phyloP scores from a whole-genome alignment of 2,797 vertebrate species.

The Sebastes diploproa region DNA sequence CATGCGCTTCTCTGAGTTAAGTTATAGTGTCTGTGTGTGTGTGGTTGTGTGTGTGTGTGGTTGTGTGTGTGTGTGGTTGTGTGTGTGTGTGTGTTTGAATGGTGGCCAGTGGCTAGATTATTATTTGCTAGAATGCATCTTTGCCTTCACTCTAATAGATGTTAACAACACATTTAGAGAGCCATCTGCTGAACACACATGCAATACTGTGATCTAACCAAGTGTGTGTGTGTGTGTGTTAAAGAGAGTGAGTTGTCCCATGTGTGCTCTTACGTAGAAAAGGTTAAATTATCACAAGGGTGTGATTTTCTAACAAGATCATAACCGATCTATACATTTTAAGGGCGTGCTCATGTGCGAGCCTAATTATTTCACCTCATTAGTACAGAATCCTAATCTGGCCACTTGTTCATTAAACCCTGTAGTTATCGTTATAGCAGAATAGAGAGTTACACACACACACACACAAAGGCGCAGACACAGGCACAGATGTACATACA shows the following conservation, averaged over 20 bases:
- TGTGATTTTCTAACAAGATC: constrained; percentile 3
- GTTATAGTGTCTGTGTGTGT: constrained; percentile 4
- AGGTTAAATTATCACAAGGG: constrained; percentile 11
- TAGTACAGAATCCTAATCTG: constrained; percentile 1
- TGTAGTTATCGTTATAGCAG: constrained; percentile 28
- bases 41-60: background rate
- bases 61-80: background rate
- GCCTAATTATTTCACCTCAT: constrained; percentile 30
- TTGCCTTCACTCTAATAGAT: constrained; percentile 34
- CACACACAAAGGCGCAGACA: constrained; percentile 7
- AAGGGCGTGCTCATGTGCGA: background rate
- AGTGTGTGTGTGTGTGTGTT: background rate
- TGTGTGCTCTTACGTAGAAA: background rate
- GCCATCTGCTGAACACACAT: constrained; percentile 37
- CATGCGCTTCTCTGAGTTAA: constrained; percentile 17
- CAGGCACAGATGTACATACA: background rate
- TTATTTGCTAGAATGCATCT: constrained; percentile 37
- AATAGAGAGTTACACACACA: background rate
- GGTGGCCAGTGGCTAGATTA: constrained; percentile 17
- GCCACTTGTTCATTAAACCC: constrained; percentile 22
- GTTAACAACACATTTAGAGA: constrained; percentile 40
- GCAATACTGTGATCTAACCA: constrained; percentile 20
- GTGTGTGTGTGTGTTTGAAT: constrained; percentile 10
- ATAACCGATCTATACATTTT: background rate
- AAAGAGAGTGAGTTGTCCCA: background rate